These are phyloP conservation scores for Hemithea aestivaria DNA, from an alignment of 2,888 invertebrate genomes.

Conservation along the genomic window DNA sequence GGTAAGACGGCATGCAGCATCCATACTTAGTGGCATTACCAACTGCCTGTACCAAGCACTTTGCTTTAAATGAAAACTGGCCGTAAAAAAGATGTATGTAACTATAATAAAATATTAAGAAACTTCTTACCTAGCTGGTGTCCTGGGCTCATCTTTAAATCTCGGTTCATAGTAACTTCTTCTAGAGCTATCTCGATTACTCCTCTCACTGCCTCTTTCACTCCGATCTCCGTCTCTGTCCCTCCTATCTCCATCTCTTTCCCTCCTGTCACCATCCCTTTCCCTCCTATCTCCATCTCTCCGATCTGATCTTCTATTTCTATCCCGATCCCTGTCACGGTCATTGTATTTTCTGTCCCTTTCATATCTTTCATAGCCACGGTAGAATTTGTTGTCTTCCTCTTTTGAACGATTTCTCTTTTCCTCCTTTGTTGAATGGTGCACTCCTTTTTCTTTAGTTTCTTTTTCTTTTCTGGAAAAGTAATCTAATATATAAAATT, in stretches of 20 bases:
- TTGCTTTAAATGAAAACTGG: too few relatives aligned
- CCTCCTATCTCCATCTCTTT: constrained; percentile 47
- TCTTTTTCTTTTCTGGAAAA: constrained; percentile 68
- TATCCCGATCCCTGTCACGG: constrained; percentile 35
- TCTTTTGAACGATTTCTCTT: constrained; percentile 60
- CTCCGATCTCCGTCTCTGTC: constrained; percentile 33
- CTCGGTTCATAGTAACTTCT: constrained; percentile 79
- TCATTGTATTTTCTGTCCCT: constrained; percentile 41
- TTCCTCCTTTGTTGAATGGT: constrained; percentile 82
- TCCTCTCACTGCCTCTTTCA: constrained; percentile 48
- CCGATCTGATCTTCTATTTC: constrained; percentile 20
- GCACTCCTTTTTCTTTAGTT: constrained; percentile 84
- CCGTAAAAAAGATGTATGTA: too few relatives aligned
- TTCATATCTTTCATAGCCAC: constrained; percentile 52
- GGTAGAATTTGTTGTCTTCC: constrained; percentile 55
- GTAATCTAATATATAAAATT: too few relatives aligned
- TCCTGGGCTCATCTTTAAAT: constrained; percentile 91
- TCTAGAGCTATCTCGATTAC: constrained; percentile 61
- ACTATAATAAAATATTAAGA: too few relatives aligned
- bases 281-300: constrained; percentile 48
- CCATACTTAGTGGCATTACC: too few relatives aligned
- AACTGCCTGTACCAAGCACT: too few relatives aligned
- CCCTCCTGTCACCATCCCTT: constrained; percentile 47
- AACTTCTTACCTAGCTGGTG: constrained; percentile 80
- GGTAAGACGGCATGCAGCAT: too few relatives aligned